Percentiles rank a stretch among this genome's conserved stretches.
Evolutionary conservation across 2,113 vertebrate species (phyloP).

Genomic region (Brachypteracias leptosomus): DNA sequence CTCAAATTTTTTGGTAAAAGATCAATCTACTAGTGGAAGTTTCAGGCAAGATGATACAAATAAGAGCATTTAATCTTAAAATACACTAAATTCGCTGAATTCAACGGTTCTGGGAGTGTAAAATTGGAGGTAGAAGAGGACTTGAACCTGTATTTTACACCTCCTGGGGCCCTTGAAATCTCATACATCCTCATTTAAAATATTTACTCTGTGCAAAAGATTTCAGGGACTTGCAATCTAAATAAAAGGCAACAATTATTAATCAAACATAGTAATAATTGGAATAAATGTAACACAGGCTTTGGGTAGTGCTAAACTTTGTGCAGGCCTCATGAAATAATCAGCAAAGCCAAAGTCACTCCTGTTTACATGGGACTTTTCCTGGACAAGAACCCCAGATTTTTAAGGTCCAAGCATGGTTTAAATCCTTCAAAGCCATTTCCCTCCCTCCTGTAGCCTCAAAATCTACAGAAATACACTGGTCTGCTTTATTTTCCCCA

Average conservation of each 20-base stretch:
- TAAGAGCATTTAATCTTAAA: not conserved
- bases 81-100: not conserved
- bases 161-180: not conserved
- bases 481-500: not conserved
- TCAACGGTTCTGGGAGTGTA: not conserved
- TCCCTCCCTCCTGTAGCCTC: not conserved
- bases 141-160: not conserved
- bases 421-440: not conserved
- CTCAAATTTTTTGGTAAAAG: not conserved
- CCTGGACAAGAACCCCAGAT: not conserved
- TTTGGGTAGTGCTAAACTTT: not conserved
- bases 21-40: not conserved
- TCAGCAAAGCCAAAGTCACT: not conserved
- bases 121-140: not conserved
- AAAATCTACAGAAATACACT: not conserved
- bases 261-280: not conserved
- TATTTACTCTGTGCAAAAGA: not conserved
- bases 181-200: not conserved
- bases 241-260: not conserved
- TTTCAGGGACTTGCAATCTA: not conserved
- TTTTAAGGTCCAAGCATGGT: not conserved
- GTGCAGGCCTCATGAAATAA: not conserved
- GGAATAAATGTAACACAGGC: not conserved
- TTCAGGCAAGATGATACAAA: not conserved
- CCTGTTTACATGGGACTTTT: not conserved